Percentiles rank a stretch among this genome's conserved stretches.
These are phyloP conservation scores for Emydoidea blandingii DNA, from an alignment of 2,797 vertebrate species.

Conservation along the genomic window DNA sequence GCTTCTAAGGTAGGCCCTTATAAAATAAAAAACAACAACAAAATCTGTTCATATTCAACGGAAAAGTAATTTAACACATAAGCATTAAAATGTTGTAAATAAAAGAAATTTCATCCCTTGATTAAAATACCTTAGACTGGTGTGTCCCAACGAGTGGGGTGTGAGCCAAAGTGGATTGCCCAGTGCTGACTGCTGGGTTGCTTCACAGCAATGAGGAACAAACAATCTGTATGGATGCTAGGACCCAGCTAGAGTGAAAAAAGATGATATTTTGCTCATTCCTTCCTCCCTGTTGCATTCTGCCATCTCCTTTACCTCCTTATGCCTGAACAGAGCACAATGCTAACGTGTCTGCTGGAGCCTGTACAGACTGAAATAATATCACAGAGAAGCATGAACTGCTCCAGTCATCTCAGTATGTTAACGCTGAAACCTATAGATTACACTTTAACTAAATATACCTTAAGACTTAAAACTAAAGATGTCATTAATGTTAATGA, in stretches of 20 bases:
- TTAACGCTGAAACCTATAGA: conserved; percentile 11
- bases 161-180: background rate
- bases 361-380: background rate
- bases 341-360: background rate
- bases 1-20: conserved; percentile 1
- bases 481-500: background rate
- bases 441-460: background rate
- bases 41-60: background rate
- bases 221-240: background rate
- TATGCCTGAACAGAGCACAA: background rate
- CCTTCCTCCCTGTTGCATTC: background rate
- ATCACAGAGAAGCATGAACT: background rate
- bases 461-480: background rate
- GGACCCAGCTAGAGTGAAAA: background rate
- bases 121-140: background rate
- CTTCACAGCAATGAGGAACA: background rate
- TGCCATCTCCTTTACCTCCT: background rate
- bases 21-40: background rate
- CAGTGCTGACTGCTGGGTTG: background rate
- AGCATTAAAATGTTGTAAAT: background rate
- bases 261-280: background rate
- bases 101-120: background rate
- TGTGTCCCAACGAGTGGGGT: background rate
- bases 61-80: background rate
- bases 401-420: background rate